Percentiles rank a stretch among this genome's conserved stretches.
phyloP scores from a whole-genome alignment of 2,797 vertebrate genomes.

The Oreortyx pictus region DNA sequence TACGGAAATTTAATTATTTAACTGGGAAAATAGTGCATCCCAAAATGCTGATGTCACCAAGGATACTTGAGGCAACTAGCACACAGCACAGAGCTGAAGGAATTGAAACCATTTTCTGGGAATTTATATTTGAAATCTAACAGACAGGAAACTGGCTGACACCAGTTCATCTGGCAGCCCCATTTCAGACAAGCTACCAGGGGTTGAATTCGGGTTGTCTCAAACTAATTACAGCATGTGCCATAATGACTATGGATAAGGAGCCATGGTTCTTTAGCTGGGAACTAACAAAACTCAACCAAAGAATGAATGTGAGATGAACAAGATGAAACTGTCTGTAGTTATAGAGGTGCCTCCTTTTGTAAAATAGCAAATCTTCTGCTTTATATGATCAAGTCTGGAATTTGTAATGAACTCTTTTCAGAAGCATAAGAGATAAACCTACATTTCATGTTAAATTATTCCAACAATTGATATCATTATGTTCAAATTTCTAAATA shows the following conservation, averaged over 20 bases:
- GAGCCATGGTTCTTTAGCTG: not conserved
- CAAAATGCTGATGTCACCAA: not conserved
- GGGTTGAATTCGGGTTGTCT: not conserved
- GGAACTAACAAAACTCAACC: constrained; percentile 2
- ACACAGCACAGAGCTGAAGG: not conserved
- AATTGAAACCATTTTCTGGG: not conserved
- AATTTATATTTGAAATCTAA: not conserved
- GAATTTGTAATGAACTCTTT: constrained; percentile 11
- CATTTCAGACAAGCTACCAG: not conserved
- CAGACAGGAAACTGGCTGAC: not conserved
- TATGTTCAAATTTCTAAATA: not conserved
- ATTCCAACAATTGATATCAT: not conserved
- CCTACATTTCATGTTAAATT: constrained; percentile 7
- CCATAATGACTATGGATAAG: not conserved
- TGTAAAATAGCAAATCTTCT: not conserved
- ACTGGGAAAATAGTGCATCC: not conserved
- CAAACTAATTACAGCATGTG: not conserved
- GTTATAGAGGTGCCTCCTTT: constrained; percentile 31
- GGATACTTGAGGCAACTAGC: not conserved
- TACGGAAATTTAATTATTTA: not conserved
- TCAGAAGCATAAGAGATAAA: constrained; percentile 20
- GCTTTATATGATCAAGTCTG: not conserved
- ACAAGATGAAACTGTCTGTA: not conserved
- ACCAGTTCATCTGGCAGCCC: not conserved
- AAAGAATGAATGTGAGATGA: not conserved